Percentiles rank a stretch among this genome's conserved stretches.
Conservation (phyloP, 2,797 vertebrate genomes). For the Adelosebastes latens region DNA sequence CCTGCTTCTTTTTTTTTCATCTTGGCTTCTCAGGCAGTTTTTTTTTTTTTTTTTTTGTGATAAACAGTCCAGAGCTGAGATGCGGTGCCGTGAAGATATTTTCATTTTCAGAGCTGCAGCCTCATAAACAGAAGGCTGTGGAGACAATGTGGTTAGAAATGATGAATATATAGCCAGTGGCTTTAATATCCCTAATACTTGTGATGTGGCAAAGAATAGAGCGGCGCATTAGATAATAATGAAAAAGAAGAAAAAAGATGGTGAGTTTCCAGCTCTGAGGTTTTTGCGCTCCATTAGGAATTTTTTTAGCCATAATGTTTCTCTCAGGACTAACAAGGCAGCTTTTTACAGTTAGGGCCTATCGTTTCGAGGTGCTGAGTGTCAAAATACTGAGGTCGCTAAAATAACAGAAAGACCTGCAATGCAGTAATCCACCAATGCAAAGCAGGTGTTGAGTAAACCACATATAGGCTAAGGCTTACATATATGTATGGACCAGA, state of each 20-base stretch:
- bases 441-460: no score
- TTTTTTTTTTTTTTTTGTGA: not conserved
- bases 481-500: no score
- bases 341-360: not conserved
- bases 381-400: not conserved
- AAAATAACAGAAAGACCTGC: not conserved
- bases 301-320: not conserved
- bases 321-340: not conserved
- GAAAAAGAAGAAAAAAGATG: constrained; percentile 31
- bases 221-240: constrained; percentile 27
- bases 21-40: constrained; percentile 5
- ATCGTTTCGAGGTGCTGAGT: not conserved
- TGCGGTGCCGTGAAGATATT: constrained; percentile 39
- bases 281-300: not conserved
- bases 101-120: constrained; percentile 45
- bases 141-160: constrained; percentile 66
- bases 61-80: constrained; percentile 38
- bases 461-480: no score
- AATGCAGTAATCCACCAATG: not conserved
- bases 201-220: constrained; percentile 12
- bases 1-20: constrained; percentile 12
- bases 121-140: constrained; percentile 50
- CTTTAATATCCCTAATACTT: constrained; percentile 62
- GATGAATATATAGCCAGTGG: constrained; percentile 64
- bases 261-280: not conserved